phyloP scores from a whole-genome alignment of 1,140 invertebrate genomes.

The Drosophila simulans region DNA sequence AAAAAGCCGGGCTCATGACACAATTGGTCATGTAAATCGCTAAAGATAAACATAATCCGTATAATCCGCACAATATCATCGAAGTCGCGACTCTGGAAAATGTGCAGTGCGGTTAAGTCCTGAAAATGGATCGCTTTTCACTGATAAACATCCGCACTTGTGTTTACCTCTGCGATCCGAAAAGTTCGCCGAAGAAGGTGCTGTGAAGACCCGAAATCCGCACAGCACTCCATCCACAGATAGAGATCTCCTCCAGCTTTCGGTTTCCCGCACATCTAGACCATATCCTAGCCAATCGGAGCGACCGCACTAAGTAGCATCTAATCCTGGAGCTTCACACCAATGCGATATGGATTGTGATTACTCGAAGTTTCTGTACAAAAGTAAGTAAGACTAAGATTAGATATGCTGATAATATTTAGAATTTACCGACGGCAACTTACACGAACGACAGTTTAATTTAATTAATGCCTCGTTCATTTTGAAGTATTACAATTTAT shows the following conservation, averaged over 20 bases:
- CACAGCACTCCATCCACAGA: background rate
- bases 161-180: background rate
- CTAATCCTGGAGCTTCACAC: conserved; percentile 1
- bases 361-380: conserved; percentile 19
- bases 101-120: background rate
- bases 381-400: conserved; percentile 1
- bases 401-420: background rate
- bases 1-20: background rate
- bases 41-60: background rate
- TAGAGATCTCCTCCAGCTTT: background rate
- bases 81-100: background rate
- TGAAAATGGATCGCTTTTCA: background rate
- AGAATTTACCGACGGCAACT: conserved; percentile 1
- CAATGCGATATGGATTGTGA: conserved; percentile 12
- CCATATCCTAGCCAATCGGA: background rate
- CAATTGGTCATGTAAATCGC: conserved; percentile 3
- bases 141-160: background rate
- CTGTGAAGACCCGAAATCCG: conserved; percentile 1
- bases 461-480: too few relatives aligned
- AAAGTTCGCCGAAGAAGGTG: conserved; percentile 3
- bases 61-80: background rate
- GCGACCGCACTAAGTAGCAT: background rate
- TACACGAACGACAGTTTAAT: background rate
- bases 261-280: background rate
- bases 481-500: too few relatives aligned